A percentile compares a stretch with the other conserved stretches of the same genome.
phyloP scores from a whole-genome alignment of 2,888 invertebrate species.

The Cactoblastis cactorum region DNA sequence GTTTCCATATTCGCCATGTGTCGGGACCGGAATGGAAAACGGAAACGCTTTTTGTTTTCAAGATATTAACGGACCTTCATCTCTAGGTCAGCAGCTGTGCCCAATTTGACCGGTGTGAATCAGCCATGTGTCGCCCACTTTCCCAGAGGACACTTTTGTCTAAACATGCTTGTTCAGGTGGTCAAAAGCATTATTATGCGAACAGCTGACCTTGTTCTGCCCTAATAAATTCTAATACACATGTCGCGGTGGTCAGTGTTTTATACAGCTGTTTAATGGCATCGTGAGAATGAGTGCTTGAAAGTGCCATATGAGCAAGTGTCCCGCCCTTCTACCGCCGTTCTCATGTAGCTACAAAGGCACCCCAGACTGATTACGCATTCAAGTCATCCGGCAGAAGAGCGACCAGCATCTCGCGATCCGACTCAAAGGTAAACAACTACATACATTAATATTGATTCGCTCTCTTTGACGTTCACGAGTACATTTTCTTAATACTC shows the following conservation, averaged over 20 bases:
- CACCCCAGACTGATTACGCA: slow-evolving; percentile 72
- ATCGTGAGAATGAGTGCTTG: slow-evolving; percentile 63
- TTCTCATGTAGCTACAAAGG: slow-evolving; percentile 67
- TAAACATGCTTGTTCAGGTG: slow-evolving; percentile 47
- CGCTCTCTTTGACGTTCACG: slow-evolving; percentile 66
- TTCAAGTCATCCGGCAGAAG: slow-evolving; percentile 59
- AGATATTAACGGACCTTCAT: slow-evolving; percentile 53
- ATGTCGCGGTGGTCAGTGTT: slow-evolving; percentile 53
- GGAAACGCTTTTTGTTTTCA: slow-evolving; percentile 62
- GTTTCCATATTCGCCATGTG: slow-evolving; percentile 57
- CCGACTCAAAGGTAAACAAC: slow-evolving; percentile 71
- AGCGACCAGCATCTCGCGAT: slow-evolving; percentile 45
- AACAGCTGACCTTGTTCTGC: slow-evolving; percentile 63
- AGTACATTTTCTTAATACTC: slow-evolving; percentile 56
- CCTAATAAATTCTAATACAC: slow-evolving; percentile 74
- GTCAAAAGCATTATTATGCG: slow-evolving; percentile 49
- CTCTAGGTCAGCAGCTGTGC: slow-evolving; percentile 61
- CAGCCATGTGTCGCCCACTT: slow-evolving; percentile 39
- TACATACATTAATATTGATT: slow-evolving; percentile 74
- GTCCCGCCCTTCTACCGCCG: slow-evolving; percentile 63
- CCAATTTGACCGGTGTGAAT: slow-evolving; percentile 25
- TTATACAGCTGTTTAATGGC: slow-evolving; percentile 54
- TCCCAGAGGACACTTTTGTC: slow-evolving; percentile 47
- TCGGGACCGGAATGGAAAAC: slow-evolving; percentile 53
- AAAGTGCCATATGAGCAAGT: slow-evolving; percentile 73